phyloP scores from a whole-genome alignment of 2,888 invertebrate species.

The Dicycla oo region DNA sequence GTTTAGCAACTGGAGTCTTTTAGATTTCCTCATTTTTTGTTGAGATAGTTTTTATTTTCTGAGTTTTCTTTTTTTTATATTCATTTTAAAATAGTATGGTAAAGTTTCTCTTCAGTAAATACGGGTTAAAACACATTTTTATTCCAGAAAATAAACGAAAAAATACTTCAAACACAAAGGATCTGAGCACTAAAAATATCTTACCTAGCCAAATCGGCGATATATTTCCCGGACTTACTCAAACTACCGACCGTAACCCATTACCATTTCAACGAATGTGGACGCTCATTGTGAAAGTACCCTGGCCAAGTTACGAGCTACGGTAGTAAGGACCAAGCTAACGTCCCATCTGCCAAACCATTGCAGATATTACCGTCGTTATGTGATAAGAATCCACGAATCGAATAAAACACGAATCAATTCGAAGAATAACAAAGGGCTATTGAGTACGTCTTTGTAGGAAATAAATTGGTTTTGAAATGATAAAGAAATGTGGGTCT shows the following conservation, averaged over 20 bases:
- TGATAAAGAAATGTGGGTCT: slow-evolving; percentile 61
- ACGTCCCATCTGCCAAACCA: slow-evolving; percentile 62
- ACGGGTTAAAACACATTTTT: slow-evolving; percentile 30
- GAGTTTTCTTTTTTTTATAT: slow-evolving; percentile 7
- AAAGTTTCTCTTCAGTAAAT: slow-evolving; percentile 12
- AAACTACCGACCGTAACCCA: slow-evolving; percentile 73
- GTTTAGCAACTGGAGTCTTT: slow-evolving; percentile 36
- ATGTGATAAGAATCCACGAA: slow-evolving; percentile 83
- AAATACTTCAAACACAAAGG: slow-evolving; percentile 49
- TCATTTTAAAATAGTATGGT: slow-evolving; percentile 1
- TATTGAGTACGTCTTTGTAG: slow-evolving; percentile 75
- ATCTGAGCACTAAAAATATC: slow-evolving; percentile 58
- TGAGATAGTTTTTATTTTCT: slow-evolving; percentile 37
- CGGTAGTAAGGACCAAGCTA: slow-evolving; percentile 55
- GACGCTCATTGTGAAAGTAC: slow-evolving; percentile 75
- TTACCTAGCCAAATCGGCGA: slow-evolving; percentile 64
- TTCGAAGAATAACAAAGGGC: slow-evolving; percentile 74
- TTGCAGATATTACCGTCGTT: slow-evolving; percentile 76
- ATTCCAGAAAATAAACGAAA: slow-evolving; percentile 30
- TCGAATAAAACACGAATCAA: slow-evolving; percentile 76
- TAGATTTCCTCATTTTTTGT: slow-evolving; percentile 26
- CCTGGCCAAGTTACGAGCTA: slow-evolving; percentile 77
- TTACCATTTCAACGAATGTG: slow-evolving; percentile 78
- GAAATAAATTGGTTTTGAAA: slow-evolving; percentile 74
- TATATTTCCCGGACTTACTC: slow-evolving; percentile 69